Conservation (phyloP, 1,140 invertebrate species). For the Diorhabda elongata region DNA sequence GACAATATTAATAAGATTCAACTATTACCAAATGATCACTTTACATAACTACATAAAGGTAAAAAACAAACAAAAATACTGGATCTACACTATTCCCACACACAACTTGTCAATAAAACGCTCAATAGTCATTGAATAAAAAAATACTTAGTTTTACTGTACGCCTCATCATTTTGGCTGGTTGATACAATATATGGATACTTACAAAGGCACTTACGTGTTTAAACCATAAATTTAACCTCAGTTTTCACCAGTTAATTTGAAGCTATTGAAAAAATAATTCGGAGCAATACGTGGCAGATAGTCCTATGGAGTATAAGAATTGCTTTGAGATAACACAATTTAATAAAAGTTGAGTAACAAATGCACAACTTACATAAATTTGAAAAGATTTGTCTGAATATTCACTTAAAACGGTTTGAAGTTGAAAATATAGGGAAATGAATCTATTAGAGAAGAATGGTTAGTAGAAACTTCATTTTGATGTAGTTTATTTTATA, state of each 20-base stretch:
- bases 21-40: background rate
- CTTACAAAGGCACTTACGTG: background rate
- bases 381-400: too few species aligned
- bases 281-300: too few species aligned
- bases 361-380: too few species aligned
- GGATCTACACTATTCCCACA: conserved; percentile 11
- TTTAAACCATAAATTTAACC: background rate
- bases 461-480: too few species aligned
- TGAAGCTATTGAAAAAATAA: too few species aligned
- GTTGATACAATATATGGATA: background rate
- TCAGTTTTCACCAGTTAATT: background rate
- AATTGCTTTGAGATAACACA: too few species aligned
- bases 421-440: too few species aligned
- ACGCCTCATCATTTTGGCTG: background rate
- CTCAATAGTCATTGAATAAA: conserved; percentile 23
- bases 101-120: conserved; percentile 19
- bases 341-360: too few species aligned
- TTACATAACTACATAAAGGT: background rate
- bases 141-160: conserved; percentile 16
- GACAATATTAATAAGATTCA: background rate
- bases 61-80: conserved; percentile 11
- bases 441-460: too few species aligned
- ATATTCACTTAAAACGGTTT: too few species aligned
- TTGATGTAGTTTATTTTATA: too few species aligned
- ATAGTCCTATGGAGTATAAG: too few species aligned